Conservation (phyloP, 2,113 vertebrate genomes). For the Microcebus tavaratra region DNA sequence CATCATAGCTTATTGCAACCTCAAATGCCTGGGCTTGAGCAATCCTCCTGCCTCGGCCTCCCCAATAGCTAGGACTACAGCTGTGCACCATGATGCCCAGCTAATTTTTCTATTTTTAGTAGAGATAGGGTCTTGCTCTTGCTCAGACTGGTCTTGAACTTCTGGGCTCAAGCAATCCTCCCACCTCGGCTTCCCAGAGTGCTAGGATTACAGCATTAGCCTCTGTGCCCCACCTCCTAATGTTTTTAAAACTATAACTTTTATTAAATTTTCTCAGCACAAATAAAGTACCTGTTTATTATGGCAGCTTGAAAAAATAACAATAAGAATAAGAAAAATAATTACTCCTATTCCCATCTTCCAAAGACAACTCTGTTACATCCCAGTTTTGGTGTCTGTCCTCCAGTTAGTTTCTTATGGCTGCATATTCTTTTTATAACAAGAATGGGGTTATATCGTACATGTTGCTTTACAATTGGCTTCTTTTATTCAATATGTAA, state of each 20-base stretch:
- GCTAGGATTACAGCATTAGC: no score
- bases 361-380: neutral
- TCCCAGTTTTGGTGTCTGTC: neutral
- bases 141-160: no score
- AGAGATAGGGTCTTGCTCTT: no score
- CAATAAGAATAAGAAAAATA: neutral
- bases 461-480: neutral
- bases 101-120: no score
- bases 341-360: neutral
- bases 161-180: no score
- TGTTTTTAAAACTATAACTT: neutral
- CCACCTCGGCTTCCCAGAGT: no score
- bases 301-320: neutral
- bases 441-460: neutral
- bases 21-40: no score
- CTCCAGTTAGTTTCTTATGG: neutral
- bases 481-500: neutral
- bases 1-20: no score
- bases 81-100: no score
- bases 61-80: no score
- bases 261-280: neutral
- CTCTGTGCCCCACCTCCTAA: no score
- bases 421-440: neutral
- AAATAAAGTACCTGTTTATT: neutral
- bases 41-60: no score